These are phyloP conservation scores for Gila orcuttii DNA, from an alignment of 2,113 vertebrate genomes.

Conservation along the genomic window DNA sequence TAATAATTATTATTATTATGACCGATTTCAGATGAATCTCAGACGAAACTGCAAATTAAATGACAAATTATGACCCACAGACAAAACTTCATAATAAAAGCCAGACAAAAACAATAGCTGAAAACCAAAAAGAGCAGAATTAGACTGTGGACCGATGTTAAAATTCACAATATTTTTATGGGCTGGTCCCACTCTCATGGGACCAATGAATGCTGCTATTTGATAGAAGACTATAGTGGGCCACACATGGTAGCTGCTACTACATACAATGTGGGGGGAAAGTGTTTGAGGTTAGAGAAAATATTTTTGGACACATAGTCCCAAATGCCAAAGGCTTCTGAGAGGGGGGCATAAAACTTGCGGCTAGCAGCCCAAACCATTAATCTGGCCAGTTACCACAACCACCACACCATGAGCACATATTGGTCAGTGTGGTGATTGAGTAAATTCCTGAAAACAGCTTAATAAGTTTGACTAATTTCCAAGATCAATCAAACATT, in stretches of 20 bases:
- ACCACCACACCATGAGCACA: background rate
- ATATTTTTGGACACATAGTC: background rate
- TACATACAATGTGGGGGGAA: background rate
- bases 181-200: background rate
- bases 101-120: constrained; percentile 8
- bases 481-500: background rate
- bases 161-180: background rate
- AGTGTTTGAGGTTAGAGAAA: background rate
- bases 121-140: background rate
- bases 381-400: background rate
- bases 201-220: background rate
- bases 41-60: background rate
- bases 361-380: background rate
- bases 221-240: background rate
- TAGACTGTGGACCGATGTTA: background rate
- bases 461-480: background rate
- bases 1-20: background rate
- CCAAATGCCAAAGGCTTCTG: background rate
- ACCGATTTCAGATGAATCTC: background rate
- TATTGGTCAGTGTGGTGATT: background rate
- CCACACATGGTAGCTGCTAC: background rate
- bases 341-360: background rate
- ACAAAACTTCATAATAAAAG: background rate
- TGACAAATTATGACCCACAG: background rate
- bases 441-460: background rate